These are phyloP conservation scores for Caenorhabditis drosophilae DNA, from an alignment of 2,888 invertebrate species.

Conservation along the genomic window DNA sequence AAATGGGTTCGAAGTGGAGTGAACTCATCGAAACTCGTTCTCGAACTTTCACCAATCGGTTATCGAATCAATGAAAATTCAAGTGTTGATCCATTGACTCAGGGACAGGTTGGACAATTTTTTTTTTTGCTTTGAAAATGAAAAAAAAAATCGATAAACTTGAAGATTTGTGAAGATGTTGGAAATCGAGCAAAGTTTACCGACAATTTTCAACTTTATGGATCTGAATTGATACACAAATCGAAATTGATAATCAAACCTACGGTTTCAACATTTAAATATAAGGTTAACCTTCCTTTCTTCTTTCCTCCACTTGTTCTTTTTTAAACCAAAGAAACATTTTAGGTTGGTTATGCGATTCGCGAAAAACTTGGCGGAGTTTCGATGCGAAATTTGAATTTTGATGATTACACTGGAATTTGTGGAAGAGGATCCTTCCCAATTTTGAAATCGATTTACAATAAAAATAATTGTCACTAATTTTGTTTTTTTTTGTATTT, in stretches of 20 bases:
- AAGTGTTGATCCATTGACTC: neutral
- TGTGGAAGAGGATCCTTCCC: conserved; percentile 38
- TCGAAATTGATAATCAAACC: conserved; percentile 2
- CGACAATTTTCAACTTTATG: conserved; percentile 1
- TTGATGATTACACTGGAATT: conserved; percentile 35
- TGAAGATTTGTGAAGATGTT: conserved; percentile 12
- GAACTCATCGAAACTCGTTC: conserved; percentile 23
- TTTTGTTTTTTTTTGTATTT: conserved; percentile 1
- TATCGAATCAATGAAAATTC: conserved; percentile 1
- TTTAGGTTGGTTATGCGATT: conserved; percentile 25
- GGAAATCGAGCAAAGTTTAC: conserved; percentile 17
- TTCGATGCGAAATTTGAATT: conserved; percentile 15
- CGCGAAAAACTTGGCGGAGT: conserved; percentile 28
- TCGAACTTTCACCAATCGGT: conserved; percentile 32
- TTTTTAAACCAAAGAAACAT: neutral
- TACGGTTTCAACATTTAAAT: conserved; percentile 15
- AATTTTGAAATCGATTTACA: conserved; percentile 29
- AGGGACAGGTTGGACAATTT: too few species aligned
- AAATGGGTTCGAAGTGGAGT: conserved; percentile 16
- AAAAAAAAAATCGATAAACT: too few species aligned
- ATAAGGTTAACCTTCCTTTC: conserved; percentile 9
- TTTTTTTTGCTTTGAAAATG: too few species aligned
- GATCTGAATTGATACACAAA: neutral
- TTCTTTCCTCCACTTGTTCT: neutral
- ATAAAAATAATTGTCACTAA: conserved; percentile 4